phyloP scores from a whole-genome alignment of 2,888 invertebrate genomes.

The Cynaeus angustus region DNA sequence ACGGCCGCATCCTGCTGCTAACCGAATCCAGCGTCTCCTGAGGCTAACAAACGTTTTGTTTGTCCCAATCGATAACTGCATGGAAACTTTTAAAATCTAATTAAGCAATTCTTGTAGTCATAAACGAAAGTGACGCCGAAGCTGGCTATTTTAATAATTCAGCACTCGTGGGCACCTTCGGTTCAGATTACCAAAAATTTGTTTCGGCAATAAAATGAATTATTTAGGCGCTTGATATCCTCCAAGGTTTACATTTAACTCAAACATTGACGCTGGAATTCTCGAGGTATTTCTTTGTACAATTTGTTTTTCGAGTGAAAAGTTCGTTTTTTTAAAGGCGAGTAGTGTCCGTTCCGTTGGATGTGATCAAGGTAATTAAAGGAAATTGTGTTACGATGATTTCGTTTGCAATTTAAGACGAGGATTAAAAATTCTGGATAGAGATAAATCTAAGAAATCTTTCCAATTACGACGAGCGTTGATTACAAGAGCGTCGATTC shows the following conservation, averaged over 20 bases:
- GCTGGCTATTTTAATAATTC: conserved; percentile 24
- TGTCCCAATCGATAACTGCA: conserved; percentile 47
- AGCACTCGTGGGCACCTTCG: background rate
- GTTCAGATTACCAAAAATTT: conserved; percentile 40
- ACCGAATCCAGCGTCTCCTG: conserved; percentile 37
- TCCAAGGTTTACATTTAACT: conserved; percentile 35
- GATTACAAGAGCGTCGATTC: conserved; percentile 43
- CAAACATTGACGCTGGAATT: conserved; percentile 30
- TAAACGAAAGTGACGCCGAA: conserved; percentile 22
- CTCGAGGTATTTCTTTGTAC: conserved; percentile 18
- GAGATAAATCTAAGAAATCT: conserved; percentile 35
- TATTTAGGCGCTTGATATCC: conserved; percentile 42
- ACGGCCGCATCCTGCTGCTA: conserved; percentile 42
- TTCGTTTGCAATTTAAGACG: conserved; percentile 15
- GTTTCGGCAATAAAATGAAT: conserved; percentile 37
- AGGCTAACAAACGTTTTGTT: conserved; percentile 43
- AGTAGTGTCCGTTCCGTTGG: background rate
- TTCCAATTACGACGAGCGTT: conserved; percentile 37
- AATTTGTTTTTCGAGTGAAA: conserved; percentile 3
- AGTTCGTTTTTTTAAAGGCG: background rate
- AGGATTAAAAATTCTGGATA: conserved; percentile 34
- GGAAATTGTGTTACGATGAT: conserved; percentile 28
- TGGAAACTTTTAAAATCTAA: conserved; percentile 42
- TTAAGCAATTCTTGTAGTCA: conserved; percentile 15
- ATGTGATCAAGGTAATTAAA: conserved; percentile 31